Evolutionary conservation across 2,888 invertebrate genomes (phyloP), one percentile per base, ranked within the genome.

Genomic region (Epinotia demarniana): DNA sequence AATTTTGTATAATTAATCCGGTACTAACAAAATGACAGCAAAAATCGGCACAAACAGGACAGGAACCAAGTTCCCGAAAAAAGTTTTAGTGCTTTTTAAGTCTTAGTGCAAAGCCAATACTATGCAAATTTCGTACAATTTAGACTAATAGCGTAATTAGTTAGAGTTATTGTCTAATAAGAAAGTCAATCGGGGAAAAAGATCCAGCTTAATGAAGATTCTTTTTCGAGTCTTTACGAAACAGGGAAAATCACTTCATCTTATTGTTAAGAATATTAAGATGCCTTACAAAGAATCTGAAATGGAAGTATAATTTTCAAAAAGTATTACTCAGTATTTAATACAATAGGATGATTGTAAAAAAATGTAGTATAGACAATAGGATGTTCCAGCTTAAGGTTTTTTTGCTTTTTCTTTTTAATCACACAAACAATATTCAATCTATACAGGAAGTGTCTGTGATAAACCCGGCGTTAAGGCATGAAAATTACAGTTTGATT

Each of bases 91-190:
- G n/a, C n/a, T n/a, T n/a, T n/a, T n/a, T 57, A 55, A 55, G 19
- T n/a, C 55, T 39, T 61, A 72, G 53, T 55, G 67, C 61, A 62
- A 75, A 72, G 16, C 67, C 57, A 72, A 75, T 75, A 72, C 43
- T 71, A 75, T 75, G 75, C 67, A 75, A 75, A 75, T 75, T 67
- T 57, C 46, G 60, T 66, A 72, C 75, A 67, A 75, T 71, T 75
- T 58, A 16, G 55, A 33, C 46, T 75, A 67, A 75, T 67, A 61
- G 72, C 75, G 67, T 67, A 72, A 75, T 75, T 75, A 75, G 71
- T 49, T 13, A n/a, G 67, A 75, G 75, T 72, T 75, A 75, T 75
- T 67, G 67, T 75, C 61, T 62, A 61, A 75, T 75, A 75, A 75
- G 61, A 75, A 72, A 75, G 75, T 67, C 61, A 62, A 75, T 75